Evolutionary conservation across 2,113 vertebrate species (phyloP).

Genomic region (Melanocharis versteri): DNA sequence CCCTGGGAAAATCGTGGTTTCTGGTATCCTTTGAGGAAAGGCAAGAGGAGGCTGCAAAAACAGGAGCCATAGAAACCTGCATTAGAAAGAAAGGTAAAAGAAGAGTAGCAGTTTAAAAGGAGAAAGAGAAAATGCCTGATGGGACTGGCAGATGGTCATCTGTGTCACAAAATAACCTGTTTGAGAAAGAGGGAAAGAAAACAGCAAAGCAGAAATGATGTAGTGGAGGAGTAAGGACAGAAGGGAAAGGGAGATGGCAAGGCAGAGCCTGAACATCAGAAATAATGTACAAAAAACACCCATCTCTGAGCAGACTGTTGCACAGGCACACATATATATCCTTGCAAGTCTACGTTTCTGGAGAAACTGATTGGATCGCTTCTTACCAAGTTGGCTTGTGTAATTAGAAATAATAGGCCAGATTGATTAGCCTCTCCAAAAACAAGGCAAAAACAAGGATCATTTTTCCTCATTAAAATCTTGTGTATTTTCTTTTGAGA

Average conservation of each 20-base stretch:
- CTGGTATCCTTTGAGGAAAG: neutral
- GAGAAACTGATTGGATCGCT: neutral
- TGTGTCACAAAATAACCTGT: neutral
- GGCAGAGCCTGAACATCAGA: neutral
- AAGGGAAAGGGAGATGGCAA: neutral
- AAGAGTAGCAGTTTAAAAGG: neutral
- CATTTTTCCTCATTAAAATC: constrained; percentile 30
- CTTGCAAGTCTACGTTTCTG: neutral
- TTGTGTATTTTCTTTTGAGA: neutral
- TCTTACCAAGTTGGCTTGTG: neutral
- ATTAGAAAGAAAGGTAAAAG: neutral
- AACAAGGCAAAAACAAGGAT: neutral
- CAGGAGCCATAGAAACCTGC: neutral
- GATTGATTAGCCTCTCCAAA: neutral
- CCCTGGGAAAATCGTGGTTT: neutral
- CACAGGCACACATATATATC: neutral
- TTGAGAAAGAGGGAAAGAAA: neutral
- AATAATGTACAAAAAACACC: neutral
- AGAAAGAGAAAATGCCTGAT: neutral
- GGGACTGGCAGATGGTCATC: neutral
- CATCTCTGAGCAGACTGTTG: neutral
- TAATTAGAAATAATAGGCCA: constrained; percentile 12
- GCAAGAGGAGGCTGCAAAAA: neutral
- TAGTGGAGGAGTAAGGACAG: neutral
- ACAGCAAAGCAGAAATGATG: neutral